Evolutionary conservation across 1,140 invertebrate species (phyloP).

Genomic region (Caerostris darwini): DNA sequence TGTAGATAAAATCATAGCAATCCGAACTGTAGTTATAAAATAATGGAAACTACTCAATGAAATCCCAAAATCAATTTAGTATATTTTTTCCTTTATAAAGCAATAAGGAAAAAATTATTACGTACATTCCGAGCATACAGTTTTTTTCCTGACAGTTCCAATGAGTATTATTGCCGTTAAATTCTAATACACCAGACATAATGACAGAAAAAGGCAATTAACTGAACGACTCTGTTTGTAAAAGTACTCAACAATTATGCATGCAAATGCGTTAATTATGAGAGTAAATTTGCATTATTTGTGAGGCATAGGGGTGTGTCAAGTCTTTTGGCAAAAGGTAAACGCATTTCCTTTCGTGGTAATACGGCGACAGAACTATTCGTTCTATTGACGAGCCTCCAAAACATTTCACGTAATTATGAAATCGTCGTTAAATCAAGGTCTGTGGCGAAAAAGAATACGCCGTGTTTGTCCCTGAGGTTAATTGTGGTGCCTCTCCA

Average conservation of each 20-base stretch:
- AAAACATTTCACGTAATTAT: neutral
- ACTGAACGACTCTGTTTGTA: neutral
- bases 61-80: too few species aligned
- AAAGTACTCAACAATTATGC: neutral
- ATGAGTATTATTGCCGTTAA: neutral
- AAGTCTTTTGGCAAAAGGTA: neutral
- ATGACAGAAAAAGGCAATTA: neutral
- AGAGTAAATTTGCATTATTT: conserved; percentile 1
- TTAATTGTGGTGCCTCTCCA: neutral
- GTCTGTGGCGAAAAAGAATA: neutral
- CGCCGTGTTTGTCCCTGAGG: neutral
- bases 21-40: too few species aligned
- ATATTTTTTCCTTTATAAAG: neutral
- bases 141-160: neutral
- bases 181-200: neutral
- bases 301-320: neutral
- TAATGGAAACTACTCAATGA: too few species aligned
- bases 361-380: neutral
- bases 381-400: neutral
- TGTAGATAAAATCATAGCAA: too few species aligned
- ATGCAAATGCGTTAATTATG: conserved; percentile 12
- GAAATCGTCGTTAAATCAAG: neutral
- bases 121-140: neutral
- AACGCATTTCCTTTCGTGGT: neutral
- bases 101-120: neutral